phyloP scores from a whole-genome alignment of 2,888 invertebrate genomes.

The Oxytorus armatus region DNA sequence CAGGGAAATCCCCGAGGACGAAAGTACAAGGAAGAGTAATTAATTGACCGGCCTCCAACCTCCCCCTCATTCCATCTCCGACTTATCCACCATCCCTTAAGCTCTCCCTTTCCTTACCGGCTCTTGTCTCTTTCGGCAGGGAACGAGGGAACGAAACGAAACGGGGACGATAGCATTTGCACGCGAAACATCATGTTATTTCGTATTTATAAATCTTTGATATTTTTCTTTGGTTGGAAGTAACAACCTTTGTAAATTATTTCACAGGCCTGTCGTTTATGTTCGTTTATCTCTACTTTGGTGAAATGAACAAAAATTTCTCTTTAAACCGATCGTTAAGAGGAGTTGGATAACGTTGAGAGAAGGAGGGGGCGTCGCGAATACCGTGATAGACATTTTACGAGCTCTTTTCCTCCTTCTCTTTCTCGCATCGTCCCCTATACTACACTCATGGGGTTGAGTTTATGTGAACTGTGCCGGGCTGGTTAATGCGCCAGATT shows the following conservation, averaged over 20 bases:
- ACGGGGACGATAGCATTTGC: too few relatives aligned
- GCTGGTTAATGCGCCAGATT: constrained; percentile 76
- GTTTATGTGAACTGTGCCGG: constrained; percentile 73
- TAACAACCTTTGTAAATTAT: not conserved
- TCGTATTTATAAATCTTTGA: too few relatives aligned
- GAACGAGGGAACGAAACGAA: constrained; percentile 30
- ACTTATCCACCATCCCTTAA: constrained; percentile 46
- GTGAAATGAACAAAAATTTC: constrained; percentile 74
- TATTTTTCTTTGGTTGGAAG: too few relatives aligned
- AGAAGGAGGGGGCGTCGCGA: constrained; percentile 75
- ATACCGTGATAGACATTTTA: constrained; percentile 73
- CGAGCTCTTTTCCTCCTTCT: constrained; percentile 70
- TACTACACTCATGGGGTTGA: constrained; percentile 37
- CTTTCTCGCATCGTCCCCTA: constrained; percentile 57
- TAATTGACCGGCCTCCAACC: constrained; percentile 66
- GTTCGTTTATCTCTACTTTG: constrained; percentile 38
- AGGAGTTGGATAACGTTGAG: constrained; percentile 73
- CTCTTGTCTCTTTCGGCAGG: not conserved
- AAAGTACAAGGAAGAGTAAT: constrained; percentile 70
- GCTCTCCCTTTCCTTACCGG: constrained; percentile 12
- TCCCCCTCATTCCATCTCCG: constrained; percentile 46
- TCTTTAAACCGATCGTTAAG: constrained; percentile 76
- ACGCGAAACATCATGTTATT: too few relatives aligned
- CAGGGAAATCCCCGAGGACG: constrained; percentile 61
- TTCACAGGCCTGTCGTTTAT: not conserved